Base-by-base conservation (phyloP, 1,140 invertebrate genomes). In the Bacillus rossius region DNA sequence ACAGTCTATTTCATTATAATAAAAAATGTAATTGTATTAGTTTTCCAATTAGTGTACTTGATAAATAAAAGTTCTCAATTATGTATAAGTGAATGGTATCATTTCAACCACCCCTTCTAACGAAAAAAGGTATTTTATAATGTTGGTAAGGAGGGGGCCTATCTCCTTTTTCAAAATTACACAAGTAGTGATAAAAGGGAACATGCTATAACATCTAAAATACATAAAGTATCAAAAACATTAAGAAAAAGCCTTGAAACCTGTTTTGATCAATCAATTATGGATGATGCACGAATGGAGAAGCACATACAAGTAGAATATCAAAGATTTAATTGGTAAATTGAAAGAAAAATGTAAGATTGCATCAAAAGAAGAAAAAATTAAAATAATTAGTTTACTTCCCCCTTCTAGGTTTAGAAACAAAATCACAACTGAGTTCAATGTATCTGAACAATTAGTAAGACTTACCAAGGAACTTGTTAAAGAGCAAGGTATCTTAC, bases 301-400 rank as follows among this genome's bases (percentile, higher is more conserved):
- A 34, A 34, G 29, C 29, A 34, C 20, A 16, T 10, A 53, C 13
- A 29, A 53, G 4, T 17, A 16, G 41, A 47, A 29, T 41, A 48
- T 56, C 42, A 56, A n/a, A n/a, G 16, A 56, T 20, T 22, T 56
- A 16, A 56, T 56, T 42, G 26, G 26, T 25, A 52, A 52, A 17
- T 19, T 52, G 26, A 19, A 23, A 48, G 20, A 23, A 3, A 59
- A 59, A 59, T 59, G 34, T 41, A 19, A 40, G 29, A 17, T 52
- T 59, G 34, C 48, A 3, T 43, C 38, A 17, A 59, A 59, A 59
- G 57, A 59, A 29, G n/a, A 52, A 40, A 37, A 53, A 53, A 52
- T 53, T 51, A 34, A 59, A 42, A 52, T 59, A 7, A 59, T 59
- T 23, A 47, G 29, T 52, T 59, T 59, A 59, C 20, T 59, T 16